Conservation (phyloP, 2,888 invertebrate species). For the Melolontha melolontha region DNA sequence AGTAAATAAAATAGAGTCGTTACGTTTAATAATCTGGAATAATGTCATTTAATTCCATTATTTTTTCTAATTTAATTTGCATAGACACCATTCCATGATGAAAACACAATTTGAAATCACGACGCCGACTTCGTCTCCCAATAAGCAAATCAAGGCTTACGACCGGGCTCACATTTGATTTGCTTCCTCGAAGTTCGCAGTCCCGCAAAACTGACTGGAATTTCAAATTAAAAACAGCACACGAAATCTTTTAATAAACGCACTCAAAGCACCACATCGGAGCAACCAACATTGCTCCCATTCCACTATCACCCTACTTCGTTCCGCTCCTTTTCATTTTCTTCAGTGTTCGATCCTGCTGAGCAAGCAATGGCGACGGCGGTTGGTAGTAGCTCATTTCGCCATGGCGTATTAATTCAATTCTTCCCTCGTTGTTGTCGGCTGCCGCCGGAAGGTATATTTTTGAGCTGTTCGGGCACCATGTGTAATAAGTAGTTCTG, state of each 20-base stretch:
- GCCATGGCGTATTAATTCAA: constrained; percentile 19
- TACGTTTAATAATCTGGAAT: too few species aligned
- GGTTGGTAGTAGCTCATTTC: constrained; percentile 1
- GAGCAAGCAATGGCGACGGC: background rate
- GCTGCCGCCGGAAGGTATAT: background rate
- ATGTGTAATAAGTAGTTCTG: too few species aligned
- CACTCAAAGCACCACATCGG: constrained; percentile 1
- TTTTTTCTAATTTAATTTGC: too few species aligned
- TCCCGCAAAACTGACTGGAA: constrained; percentile 25
- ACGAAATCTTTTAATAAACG: constrained; percentile 36
- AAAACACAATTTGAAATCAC: constrained; percentile 21
- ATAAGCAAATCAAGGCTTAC: constrained; percentile 26
- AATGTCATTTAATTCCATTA: too few species aligned
- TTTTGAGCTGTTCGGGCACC: background rate
- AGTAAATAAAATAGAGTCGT: too few species aligned
- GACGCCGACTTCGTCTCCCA: constrained; percentile 8
- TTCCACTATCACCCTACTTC: background rate
- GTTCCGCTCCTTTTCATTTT: constrained; percentile 1
- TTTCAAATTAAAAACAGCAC: constrained; percentile 33
- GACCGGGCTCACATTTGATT: constrained; percentile 17
- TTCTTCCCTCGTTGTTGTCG: background rate
- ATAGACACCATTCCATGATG: background rate
- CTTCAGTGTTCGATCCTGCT: constrained; percentile 5
- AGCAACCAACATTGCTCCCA: constrained; percentile 5
- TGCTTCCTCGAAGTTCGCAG: background rate